Conservation (phyloP, 2,113 vertebrate species). For the Chlamydotis undulata region DNA sequence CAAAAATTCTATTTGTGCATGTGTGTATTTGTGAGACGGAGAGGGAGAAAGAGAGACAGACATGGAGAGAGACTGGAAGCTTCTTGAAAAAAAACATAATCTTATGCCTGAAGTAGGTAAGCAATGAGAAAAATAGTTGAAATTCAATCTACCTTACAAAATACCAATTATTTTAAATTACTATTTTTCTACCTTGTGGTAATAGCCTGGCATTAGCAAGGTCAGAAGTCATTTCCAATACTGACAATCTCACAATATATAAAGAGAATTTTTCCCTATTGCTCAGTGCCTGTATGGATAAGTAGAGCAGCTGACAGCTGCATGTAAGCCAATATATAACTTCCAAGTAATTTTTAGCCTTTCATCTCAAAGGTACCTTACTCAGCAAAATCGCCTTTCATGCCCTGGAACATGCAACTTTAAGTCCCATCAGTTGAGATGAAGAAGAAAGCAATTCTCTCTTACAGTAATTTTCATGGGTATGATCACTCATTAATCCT, state of each 20-base stretch:
- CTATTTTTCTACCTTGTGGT: background rate
- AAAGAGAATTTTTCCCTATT: background rate
- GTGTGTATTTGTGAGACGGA: background rate
- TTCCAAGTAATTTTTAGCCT: background rate
- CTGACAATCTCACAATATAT: background rate
- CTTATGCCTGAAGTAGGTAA: background rate
- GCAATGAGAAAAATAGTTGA: background rate
- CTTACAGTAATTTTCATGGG: background rate
- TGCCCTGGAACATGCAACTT: background rate
- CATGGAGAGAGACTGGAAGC: background rate
- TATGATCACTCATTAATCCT: background rate
- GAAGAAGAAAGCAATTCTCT: background rate
- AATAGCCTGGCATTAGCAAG: background rate
- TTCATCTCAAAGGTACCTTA: background rate
- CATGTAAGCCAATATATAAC: background rate
- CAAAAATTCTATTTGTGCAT: background rate
- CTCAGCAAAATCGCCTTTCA: background rate
- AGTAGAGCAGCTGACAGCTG: background rate
- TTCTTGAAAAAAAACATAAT: background rate
- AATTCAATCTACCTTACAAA: background rate
- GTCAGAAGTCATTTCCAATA: background rate
- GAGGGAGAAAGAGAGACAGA: background rate
- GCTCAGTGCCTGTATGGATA: background rate
- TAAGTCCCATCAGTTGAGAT: background rate
- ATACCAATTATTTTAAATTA: background rate